These are phyloP conservation scores for Temnothorax nylanderi DNA, from an alignment of 1,140 invertebrate genomes.

Conservation along the genomic window DNA sequence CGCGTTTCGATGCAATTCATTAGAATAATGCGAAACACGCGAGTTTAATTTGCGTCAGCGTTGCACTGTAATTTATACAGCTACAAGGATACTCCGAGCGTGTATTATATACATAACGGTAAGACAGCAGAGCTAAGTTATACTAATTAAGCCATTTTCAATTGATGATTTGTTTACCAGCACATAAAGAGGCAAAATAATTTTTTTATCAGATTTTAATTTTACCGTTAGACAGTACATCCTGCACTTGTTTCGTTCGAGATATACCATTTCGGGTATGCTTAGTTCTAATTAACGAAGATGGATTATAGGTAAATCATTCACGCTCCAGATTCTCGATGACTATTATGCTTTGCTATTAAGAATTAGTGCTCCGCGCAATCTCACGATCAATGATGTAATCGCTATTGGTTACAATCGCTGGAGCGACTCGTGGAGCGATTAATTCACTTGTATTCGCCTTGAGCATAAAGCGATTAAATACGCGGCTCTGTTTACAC, in stretches of 20 bases:
- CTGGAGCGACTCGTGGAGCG: background rate
- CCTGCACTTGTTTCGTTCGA: background rate
- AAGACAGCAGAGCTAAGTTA: conserved; percentile 6
- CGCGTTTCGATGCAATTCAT: conserved; percentile 3
- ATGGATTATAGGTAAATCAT: background rate
- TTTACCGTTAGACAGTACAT: background rate
- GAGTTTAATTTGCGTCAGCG: conserved; percentile 48
- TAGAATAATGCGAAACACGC: conserved; percentile 23
- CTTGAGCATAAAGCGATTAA: conserved; percentile 28
- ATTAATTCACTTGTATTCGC: conserved; percentile 13
- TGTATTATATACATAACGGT: background rate
- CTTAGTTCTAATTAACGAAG: conserved; percentile 4
- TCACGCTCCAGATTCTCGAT: background rate
- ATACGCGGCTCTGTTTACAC: conserved; percentile 14
- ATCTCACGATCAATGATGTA: conserved; percentile 26
- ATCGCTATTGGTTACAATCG: conserved; percentile 14
- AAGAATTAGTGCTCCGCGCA: background rate
- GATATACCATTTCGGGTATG: background rate
- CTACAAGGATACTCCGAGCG: background rate
- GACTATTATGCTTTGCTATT: conserved; percentile 11
- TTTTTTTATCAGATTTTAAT: conserved; percentile 24
- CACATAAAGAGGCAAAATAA: background rate
- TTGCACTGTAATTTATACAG: conserved; percentile 13
- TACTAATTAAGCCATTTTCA: conserved; percentile 41
- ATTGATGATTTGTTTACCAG: background rate